These are phyloP conservation scores for Caenorhabditis wallacei DNA, from an alignment of 2,888 invertebrate genomes.

Conservation along the genomic window DNA sequence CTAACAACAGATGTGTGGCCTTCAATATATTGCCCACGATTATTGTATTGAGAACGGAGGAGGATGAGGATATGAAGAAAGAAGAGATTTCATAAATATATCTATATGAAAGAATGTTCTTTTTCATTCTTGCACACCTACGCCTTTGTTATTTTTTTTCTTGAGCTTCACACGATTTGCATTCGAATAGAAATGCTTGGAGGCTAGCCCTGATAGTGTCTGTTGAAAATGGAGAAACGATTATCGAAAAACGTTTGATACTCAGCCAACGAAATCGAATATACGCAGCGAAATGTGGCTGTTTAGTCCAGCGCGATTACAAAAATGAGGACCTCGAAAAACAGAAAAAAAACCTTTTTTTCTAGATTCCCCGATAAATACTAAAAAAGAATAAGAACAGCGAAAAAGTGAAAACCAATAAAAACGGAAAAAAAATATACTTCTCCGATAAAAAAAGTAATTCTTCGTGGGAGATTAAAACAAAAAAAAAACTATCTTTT, in stretches of 20 bases:
- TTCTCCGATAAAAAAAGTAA: constrained; percentile 13
- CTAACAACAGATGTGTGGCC: constrained; percentile 55
- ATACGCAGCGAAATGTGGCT: too few species aligned
- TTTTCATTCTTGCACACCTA: too few species aligned
- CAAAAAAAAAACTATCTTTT: background rate
- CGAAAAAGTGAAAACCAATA: background rate
- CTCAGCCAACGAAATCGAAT: too few species aligned
- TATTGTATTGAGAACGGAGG: background rate
- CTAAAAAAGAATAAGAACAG: background rate
- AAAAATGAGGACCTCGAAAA: too few species aligned
- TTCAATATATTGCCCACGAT: constrained; percentile 43
- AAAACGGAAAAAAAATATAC: constrained; percentile 1
- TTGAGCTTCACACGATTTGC: constrained; percentile 20
- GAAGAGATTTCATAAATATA: background rate
- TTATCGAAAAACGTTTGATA: too few species aligned
- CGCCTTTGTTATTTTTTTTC: background rate
- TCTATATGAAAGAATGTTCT: too few species aligned
- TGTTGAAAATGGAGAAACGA: too few species aligned
- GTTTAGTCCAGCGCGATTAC: too few species aligned
- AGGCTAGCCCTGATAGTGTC: too few species aligned
- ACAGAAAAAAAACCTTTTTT: too few species aligned
- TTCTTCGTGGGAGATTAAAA: constrained; percentile 22
- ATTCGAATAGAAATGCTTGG: constrained; percentile 13
- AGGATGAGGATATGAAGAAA: background rate
- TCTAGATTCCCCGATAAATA: too few species aligned